phyloP scores from a whole-genome alignment of 2,113 vertebrate genomes.

The Chaetodon auriga region DNA sequence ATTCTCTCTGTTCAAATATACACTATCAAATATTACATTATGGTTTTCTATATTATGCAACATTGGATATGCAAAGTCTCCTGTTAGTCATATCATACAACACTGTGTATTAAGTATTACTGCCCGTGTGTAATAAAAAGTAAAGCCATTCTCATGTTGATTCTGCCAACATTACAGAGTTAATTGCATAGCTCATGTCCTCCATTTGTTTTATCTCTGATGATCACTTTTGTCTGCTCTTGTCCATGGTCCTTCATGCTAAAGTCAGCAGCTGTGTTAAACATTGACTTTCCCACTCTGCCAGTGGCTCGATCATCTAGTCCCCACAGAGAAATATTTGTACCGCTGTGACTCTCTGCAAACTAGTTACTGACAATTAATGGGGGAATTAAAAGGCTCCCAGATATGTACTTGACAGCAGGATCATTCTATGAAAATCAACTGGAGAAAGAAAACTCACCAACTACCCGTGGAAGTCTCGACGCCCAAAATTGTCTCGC shows the following conservation, averaged over 20 bases:
- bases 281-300: conserved; percentile 29
- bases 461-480: not conserved
- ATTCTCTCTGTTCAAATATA: not conserved
- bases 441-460: conserved; percentile 34
- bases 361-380: not conserved
- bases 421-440: not conserved
- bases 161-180: conserved; percentile 26
- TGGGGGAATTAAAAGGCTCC: not conserved
- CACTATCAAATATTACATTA: not conserved
- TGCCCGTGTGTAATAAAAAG: not conserved
- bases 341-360: not conserved
- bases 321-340: not conserved
- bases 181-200: not conserved
- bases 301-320: not conserved
- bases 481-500: not conserved
- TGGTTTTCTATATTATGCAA: not conserved
- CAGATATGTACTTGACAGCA: not conserved
- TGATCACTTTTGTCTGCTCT: not conserved
- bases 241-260: not conserved
- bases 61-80: not conserved
- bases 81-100: not conserved
- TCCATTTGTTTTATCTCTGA: conserved; percentile 17
- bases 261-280: conserved; percentile 32
- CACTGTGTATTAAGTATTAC: not conserved
- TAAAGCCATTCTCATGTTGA: not conserved